Conservation (phyloP, 2,797 vertebrate genomes). For the Onychomys torridus region DNA sequence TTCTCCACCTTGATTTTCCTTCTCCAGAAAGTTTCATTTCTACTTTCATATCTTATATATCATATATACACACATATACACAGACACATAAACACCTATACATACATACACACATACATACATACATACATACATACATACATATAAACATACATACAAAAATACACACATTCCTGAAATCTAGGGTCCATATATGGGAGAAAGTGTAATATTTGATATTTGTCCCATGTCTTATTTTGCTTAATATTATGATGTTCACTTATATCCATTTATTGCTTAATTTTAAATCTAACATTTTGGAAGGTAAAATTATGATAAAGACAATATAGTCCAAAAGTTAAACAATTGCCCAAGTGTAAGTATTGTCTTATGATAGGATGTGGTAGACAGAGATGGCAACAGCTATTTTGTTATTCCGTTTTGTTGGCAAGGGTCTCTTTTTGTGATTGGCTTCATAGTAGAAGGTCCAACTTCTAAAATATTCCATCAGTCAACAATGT, state of each 20-base stretch:
- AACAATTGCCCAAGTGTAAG: background rate
- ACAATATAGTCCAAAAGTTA: background rate
- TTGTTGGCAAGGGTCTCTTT: background rate
- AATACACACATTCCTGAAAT: background rate
- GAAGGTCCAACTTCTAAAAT: slow-evolving; percentile 29
- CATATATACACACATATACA: background rate
- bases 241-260: background rate
- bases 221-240: background rate
- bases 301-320: slow-evolving; percentile 18
- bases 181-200: background rate
- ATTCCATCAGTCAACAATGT: background rate
- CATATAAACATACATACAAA: background rate
- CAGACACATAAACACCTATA: background rate
- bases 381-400: background rate
- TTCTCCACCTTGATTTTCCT: background rate
- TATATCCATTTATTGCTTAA: background rate
- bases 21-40: background rate
- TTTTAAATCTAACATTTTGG: slow-evolving; percentile 22
- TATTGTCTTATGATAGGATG: background rate
- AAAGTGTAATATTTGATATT: background rate
- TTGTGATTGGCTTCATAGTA: slow-evolving; percentile 22
- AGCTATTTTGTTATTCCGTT: background rate
- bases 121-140: background rate
- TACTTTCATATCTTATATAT: background rate
- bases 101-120: background rate